These are phyloP conservation scores for Cetonia aurata DNA, from an alignment of 2,888 invertebrate genomes.

Conservation along the genomic window DNA sequence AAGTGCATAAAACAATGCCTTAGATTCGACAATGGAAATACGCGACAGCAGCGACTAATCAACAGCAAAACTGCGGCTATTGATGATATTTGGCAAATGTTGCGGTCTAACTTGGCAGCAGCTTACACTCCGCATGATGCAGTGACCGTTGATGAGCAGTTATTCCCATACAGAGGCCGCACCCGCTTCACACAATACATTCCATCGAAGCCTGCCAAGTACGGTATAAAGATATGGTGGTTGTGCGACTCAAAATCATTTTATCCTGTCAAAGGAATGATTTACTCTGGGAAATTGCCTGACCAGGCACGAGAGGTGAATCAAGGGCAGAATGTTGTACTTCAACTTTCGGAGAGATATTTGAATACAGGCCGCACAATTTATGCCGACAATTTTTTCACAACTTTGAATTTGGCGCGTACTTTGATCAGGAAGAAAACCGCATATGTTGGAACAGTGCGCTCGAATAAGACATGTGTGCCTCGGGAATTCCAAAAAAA, in stretches of 20 bases:
- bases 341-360: conserved; percentile 9
- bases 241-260: conserved; percentile 54
- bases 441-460: conserved; percentile 17
- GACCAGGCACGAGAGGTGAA: conserved; percentile 15
- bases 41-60: too few species aligned
- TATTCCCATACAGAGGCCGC: too few species aligned
- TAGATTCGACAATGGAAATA: too few species aligned
- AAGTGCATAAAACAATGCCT: too few species aligned
- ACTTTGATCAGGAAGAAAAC: not conserved
- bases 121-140: too few species aligned
- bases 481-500: not conserved
- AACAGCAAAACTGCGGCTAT: too few species aligned
- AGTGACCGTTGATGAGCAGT: too few species aligned
- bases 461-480: conserved; percentile 10
- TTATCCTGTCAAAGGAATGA: conserved; percentile 54
- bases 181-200: conserved; percentile 24
- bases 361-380: conserved; percentile 15
- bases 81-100: too few species aligned
- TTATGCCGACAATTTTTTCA: conserved; percentile 33
- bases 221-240: conserved; percentile 57
- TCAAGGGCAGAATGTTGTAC: conserved; percentile 16
- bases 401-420: conserved; percentile 11
- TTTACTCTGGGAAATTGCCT: conserved; percentile 52
- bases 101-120: too few species aligned
- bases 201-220: conserved; percentile 55